Evolutionary conservation across 2,797 vertebrate species (phyloP).

Genomic region (Vultur gryphus): DNA sequence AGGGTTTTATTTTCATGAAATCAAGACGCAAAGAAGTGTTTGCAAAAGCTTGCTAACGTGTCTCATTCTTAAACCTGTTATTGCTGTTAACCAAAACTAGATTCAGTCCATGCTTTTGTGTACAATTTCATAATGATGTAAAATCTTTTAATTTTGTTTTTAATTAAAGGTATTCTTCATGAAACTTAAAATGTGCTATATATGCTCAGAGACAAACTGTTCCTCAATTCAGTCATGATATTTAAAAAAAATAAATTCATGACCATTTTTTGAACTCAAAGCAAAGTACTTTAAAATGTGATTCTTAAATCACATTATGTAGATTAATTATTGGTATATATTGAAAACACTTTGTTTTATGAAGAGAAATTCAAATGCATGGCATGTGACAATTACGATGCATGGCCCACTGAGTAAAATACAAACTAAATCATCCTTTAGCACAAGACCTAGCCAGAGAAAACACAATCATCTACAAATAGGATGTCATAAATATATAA

Average conservation of each 20-base stretch:
- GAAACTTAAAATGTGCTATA: conserved; percentile 33
- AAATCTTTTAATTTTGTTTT: background rate
- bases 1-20: background rate
- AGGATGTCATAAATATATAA: background rate
- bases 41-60: background rate
- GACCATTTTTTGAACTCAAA: background rate
- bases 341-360: background rate
- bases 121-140: background rate
- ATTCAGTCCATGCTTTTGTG: background rate
- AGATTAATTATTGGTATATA: background rate
- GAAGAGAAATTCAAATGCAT: background rate
- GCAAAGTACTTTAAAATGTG: background rate
- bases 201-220: background rate
- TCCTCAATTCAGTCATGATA: conserved; percentile 1
- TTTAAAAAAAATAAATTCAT: background rate
- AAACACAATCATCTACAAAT: background rate
- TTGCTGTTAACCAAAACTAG: background rate
- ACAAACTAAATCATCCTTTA: background rate
- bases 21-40: background rate
- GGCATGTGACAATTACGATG: background rate
- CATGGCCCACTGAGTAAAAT: background rate
- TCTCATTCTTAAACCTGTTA: background rate
- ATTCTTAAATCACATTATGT: background rate
- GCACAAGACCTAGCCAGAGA: background rate
- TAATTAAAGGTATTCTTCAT: background rate